Percentiles rank a stretch among this genome's conserved stretches.
These are phyloP conservation scores for Laticauda colubrina DNA, from an alignment of 2,113 vertebrate genomes.

Conservation along the genomic window DNA sequence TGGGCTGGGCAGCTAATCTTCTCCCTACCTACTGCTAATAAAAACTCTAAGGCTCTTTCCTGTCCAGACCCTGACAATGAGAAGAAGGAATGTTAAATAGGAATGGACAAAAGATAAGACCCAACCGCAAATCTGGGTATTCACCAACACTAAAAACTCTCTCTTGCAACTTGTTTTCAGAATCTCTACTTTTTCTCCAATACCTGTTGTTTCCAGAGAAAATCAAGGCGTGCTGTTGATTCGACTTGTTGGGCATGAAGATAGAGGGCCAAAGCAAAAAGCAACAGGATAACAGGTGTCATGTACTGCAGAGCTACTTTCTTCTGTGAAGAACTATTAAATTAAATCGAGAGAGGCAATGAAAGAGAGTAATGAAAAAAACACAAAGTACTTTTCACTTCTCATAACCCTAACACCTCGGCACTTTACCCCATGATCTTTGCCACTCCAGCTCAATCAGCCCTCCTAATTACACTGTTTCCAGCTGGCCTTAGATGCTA, in stretches of 20 bases:
- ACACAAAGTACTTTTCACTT: not conserved
- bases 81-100: not conserved
- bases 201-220: slow-evolving; percentile 99
- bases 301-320: slow-evolving; percentile 91
- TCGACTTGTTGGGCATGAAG: slow-evolving; percentile 96
- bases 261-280: slow-evolving; percentile 92
- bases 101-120: not conserved
- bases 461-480: not conserved
- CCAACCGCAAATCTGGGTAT: not conserved
- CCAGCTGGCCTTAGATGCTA: not conserved
- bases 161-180: slow-evolving; percentile 8
- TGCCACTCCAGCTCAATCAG: not conserved
- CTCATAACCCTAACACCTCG: not conserved
- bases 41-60: not conserved
- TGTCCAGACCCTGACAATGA: not conserved
- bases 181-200: not conserved
- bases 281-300: slow-evolving; percentile 89
- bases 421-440: not conserved
- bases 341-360: not conserved
- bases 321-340: slow-evolving; percentile 51
- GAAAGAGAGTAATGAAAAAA: not conserved
- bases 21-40: not conserved
- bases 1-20: not conserved
- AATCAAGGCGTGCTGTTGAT: slow-evolving; percentile 93
- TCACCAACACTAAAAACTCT: not conserved